Conservation (phyloP, 2,113 vertebrate species). For the Serilophus lunatus region DNA sequence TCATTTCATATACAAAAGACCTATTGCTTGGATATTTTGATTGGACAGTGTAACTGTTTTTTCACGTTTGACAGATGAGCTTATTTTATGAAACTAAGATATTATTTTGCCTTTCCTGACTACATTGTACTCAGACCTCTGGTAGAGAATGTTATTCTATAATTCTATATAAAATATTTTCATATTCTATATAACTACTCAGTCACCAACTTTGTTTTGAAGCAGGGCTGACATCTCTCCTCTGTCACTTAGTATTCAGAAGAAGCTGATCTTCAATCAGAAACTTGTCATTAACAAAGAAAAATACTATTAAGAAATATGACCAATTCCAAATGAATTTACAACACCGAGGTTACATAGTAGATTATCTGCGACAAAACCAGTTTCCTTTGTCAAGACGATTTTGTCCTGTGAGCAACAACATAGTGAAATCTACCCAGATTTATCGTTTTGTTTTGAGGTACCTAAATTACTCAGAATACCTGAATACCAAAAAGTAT, state of each 20-base stretch:
- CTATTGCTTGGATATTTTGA: not conserved
- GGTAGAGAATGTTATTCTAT: not conserved
- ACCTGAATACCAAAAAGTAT: not conserved
- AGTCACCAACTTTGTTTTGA: not conserved
- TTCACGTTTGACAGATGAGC: not conserved
- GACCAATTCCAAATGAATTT: not conserved
- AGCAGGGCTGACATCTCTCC: not conserved
- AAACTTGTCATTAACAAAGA: not conserved
- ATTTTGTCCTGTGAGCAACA: not conserved
- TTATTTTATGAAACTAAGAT: not conserved
- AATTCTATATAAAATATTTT: no score
- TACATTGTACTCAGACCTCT: not conserved
- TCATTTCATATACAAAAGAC: not conserved
- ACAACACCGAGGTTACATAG: not conserved
- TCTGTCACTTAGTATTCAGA: not conserved
- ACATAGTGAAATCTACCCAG: not conserved
- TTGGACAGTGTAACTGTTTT: not conserved
- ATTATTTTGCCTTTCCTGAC: not conserved
- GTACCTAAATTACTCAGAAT: not conserved
- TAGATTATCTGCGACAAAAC: not conserved
- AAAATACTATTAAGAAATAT: not conserved
- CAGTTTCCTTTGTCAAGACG: not conserved
- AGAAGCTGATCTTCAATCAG: not conserved
- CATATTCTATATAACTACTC: not conserved
- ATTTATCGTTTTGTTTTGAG: not conserved